phyloP scores from a whole-genome alignment of 2,113 vertebrate species.

The Suncus etruscus region DNA sequence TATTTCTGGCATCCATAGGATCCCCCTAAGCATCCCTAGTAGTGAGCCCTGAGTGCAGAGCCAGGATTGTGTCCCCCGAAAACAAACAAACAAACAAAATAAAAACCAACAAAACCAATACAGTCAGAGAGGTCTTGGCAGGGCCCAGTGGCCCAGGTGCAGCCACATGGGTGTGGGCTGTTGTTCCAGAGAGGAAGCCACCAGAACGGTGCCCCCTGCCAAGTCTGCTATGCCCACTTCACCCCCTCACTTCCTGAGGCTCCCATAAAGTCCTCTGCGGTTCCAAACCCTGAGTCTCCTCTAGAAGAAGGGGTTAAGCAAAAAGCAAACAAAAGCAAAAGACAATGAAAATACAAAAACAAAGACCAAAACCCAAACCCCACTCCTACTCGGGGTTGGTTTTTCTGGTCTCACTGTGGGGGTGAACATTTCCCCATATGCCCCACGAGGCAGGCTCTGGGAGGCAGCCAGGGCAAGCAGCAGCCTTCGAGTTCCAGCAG shows the following conservation, averaged over 20 bases:
- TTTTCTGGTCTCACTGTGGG: neutral
- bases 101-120: too few species aligned
- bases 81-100: too few species aligned
- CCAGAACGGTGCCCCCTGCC: too few species aligned
- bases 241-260: neutral
- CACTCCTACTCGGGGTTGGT: neutral
- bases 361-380: neutral
- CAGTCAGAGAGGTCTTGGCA: too few species aligned
- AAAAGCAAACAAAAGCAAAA: neutral
- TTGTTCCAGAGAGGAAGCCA: too few species aligned
- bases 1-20: too few species aligned
- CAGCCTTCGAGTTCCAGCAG: neutral
- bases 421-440: neutral
- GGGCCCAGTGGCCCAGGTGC: too few species aligned
- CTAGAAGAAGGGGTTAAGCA: neutral
- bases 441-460: neutral
- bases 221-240: fast-evolving
- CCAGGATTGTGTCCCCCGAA: too few species aligned
- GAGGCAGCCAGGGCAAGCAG: neutral
- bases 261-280: neutral
- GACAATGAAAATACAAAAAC: neutral
- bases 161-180: too few species aligned
- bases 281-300: neutral
- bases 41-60: too few species aligned
- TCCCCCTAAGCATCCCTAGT: too few species aligned